These are phyloP conservation scores for Isaurus tuberculatus DNA, from an alignment of 92 coral and sea anemone genomes.

Conservation along the genomic window DNA sequence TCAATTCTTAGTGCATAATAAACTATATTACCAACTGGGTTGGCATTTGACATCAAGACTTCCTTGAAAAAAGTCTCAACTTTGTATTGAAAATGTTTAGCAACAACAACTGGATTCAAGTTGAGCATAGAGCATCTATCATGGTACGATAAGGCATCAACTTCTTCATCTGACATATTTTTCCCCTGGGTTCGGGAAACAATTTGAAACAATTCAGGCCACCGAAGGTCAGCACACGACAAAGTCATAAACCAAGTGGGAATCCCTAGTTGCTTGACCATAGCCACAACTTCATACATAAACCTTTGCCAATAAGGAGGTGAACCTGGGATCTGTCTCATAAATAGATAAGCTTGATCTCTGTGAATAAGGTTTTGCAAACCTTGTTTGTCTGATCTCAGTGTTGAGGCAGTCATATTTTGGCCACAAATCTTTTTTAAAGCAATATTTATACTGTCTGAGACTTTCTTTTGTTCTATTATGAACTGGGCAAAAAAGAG, in stretches of 20 bases:
- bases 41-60: slow-evolving; percentile 55
- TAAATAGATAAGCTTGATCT: slow-evolving; percentile 59
- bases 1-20: slow-evolving; percentile 60
- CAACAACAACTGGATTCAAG: slow-evolving; percentile 63
- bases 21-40: slow-evolving; percentile 60
- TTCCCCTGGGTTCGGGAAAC: slow-evolving; percentile 48
- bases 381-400: slow-evolving; percentile 48
- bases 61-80: slow-evolving; percentile 60
- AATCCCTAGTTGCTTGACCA: slow-evolving; percentile 71
- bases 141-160: slow-evolving; percentile 68
- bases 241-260: slow-evolving; percentile 56
- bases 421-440: slow-evolving; percentile 34
- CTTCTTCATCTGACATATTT: slow-evolving; percentile 58
- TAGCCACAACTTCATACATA: too few relatives aligned
- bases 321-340: slow-evolving; percentile 60
- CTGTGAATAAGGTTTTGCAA: slow-evolving; percentile 28
- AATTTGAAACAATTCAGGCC: slow-evolving; percentile 60
- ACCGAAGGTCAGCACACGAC: slow-evolving; percentile 63
- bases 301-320: slow-evolving; percentile 65
- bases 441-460: slow-evolving; percentile 51
- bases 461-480: slow-evolving; percentile 44
- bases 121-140: slow-evolving; percentile 69
- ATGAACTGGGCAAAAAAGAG: slow-evolving; percentile 43
- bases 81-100: slow-evolving; percentile 67
- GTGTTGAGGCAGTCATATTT: slow-evolving; percentile 63